A percentile compares a stretch with the other conserved stretches of the same genome.
Evolutionary conservation across 2,113 vertebrate species (phyloP).

Genomic region (Shinisaurus crocodilurus): DNA sequence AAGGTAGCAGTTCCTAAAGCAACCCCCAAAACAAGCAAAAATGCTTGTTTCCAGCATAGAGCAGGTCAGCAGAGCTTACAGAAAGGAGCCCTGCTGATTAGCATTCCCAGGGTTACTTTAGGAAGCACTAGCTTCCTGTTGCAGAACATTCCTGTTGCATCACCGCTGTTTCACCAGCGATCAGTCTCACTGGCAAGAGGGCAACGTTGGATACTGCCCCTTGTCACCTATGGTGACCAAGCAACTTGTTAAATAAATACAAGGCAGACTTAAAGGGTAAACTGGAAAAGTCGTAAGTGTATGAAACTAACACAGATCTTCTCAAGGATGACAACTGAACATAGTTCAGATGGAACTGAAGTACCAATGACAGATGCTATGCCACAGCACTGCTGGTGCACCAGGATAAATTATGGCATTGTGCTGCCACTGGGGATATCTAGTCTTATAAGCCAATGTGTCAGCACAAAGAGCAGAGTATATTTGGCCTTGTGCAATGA

Average conservation of each 20-base stretch:
- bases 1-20: too few species aligned
- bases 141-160: too few species aligned
- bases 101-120: too few species aligned
- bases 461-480: not conserved
- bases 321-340: not conserved
- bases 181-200: too few species aligned
- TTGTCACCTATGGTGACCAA: not conserved
- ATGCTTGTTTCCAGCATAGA: too few species aligned
- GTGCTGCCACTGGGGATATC: not conserved
- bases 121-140: too few species aligned
- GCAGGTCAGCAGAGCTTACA: too few species aligned
- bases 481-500: not conserved
- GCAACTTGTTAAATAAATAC: not conserved
- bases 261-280: not conserved
- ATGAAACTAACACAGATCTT: not conserved
- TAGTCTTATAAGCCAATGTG: not conserved
- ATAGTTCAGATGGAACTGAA: not conserved
- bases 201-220: too few species aligned
- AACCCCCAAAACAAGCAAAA: too few species aligned
- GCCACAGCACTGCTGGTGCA: not conserved
- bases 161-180: too few species aligned
- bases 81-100: too few species aligned
- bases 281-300: not conserved
- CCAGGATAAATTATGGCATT: not conserved
- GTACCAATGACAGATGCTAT: not conserved